Percentiles rank a stretch among this genome's conserved stretches.
These are phyloP conservation scores for Bombus waltoni DNA, from an alignment of 1,140 invertebrate genomes.

Conservation along the genomic window DNA sequence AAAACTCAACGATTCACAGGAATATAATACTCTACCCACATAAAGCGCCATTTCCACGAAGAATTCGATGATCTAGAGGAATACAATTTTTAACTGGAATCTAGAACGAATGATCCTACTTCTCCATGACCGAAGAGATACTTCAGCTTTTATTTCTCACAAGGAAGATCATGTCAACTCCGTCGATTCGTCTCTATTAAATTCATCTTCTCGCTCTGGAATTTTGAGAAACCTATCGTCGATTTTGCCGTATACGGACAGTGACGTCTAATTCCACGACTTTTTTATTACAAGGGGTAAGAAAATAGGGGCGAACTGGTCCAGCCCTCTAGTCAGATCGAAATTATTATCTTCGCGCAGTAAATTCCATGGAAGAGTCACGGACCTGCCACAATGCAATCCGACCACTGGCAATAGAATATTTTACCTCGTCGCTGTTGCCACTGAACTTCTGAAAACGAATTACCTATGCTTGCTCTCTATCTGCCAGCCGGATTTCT, in stretches of 20 bases:
- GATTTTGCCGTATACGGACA: not conserved
- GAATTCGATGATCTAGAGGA: not conserved
- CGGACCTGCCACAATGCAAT: not conserved
- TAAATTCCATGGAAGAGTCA: constrained; percentile 29
- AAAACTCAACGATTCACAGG: too few species aligned
- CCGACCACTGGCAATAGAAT: not conserved
- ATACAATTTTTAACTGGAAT: not conserved
- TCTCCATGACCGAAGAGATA: not conserved
- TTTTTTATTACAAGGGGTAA: constrained; percentile 3
- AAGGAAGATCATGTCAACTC: not conserved
- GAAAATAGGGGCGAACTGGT: not conserved
- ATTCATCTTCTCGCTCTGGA: not conserved
- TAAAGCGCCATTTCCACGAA: too few species aligned
- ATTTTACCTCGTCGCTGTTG: constrained; percentile 10
- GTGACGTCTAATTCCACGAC: not conserved
- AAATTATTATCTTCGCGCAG: constrained; percentile 46
- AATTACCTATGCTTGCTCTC: constrained; percentile 1
- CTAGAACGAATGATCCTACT: not conserved
- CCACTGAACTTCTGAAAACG: constrained; percentile 6
- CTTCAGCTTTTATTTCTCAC: not conserved
- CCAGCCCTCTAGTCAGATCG: not conserved
- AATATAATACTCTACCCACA: not conserved
- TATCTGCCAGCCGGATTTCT: not conserved
- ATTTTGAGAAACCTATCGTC: not conserved
- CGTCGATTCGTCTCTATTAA: not conserved